phyloP scores from a whole-genome alignment of 2,797 vertebrate species.

The Spinibarbus caldwelli region DNA sequence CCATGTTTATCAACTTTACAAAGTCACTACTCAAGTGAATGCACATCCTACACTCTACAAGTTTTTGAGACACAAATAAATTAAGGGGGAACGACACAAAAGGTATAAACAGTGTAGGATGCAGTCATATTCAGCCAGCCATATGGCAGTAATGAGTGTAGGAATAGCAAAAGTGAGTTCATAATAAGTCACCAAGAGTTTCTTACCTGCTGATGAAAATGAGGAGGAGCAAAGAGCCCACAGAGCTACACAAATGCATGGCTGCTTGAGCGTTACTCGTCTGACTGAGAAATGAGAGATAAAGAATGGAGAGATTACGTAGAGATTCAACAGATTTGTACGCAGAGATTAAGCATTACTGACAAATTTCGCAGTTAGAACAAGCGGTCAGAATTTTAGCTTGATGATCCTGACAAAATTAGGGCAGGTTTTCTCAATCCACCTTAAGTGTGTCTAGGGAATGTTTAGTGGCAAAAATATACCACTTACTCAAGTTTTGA shows the following conservation, averaged over 20 bases:
- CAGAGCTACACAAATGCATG: slow-evolving; percentile 56
- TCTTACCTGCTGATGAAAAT: slow-evolving; percentile 62
- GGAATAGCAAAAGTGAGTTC: neutral
- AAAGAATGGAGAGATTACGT: slow-evolving; percentile 32
- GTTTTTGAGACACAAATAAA: slow-evolving; percentile 26
- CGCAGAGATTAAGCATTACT: slow-evolving; percentile 38
- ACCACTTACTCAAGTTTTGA: neutral
- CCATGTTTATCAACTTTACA: slow-evolving; percentile 26
- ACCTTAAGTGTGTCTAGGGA: neutral
- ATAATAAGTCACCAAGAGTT: slow-evolving; percentile 1
- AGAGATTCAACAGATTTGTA: slow-evolving; percentile 43
- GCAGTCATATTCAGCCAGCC: neutral
- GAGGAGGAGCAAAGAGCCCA: slow-evolving; percentile 54
- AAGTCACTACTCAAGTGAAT: slow-evolving; percentile 24
- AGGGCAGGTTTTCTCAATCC: slow-evolving; percentile 25
- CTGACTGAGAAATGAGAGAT: slow-evolving; percentile 36
- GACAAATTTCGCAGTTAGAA: slow-evolving; percentile 3
- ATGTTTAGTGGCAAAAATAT: neutral
- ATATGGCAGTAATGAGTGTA: slow-evolving; percentile 1
- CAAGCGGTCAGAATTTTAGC: neutral
- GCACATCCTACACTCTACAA: slow-evolving; percentile 7
- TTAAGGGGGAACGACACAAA: neutral
- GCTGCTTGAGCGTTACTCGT: slow-evolving; percentile 46
- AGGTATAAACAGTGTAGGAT: slow-evolving; percentile 1
- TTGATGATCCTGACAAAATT: slow-evolving; percentile 26